Base-by-base conservation (phyloP, 30 jellyfish, hydroid and myxozoan genomes). In the Morbakka virulenta region DNA sequence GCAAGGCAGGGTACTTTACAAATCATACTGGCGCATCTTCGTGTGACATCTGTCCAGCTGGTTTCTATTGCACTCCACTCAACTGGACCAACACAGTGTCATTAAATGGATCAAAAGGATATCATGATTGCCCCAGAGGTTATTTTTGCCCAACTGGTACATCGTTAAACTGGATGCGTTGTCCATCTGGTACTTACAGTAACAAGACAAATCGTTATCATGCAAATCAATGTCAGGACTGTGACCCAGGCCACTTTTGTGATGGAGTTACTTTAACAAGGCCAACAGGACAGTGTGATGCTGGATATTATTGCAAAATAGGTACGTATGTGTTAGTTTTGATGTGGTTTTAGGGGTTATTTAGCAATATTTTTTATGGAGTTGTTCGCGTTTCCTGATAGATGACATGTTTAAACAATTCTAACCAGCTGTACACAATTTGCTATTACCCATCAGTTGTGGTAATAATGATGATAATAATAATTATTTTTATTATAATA, bases 101-200 rank as follows among this genome's bases (percentile, higher is more conserved):
- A 32, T 65, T 51, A 32, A 20, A 4, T 63, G 64, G 85, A 0
- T 30, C 88, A 11, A 82, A 75, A 29, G 96, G 97, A 14, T 85
- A 83, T 57, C 74, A 64, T 47, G 47, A 27, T 27, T 93, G 99
- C 62, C 96, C 99, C 13, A 72, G 84, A 0, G 99, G 99, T 34
- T 77, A 57, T 57, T 93, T 86, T 70, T 93, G 99, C 36, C 96
- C 99, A 26, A 61, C 67, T 25, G 96, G 96, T 17, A 93, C 96
- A 14, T 95, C 93, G 11, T 63, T 95, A 20, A 76, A 71, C 69
- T 57, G 83, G 78, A 75, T 25, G 36, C 82, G 80, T 30, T 93
- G 99, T 80, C 99, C 99, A 2, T 80, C 95, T 1, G 99, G 99
- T 2, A 86, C 99, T 14, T 93, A 77, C 88, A 87, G 97, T 77